These are phyloP conservation scores for Armadillidium nasatum DNA, from an alignment of 1,140 invertebrate genomes.

Conservation along the genomic window DNA sequence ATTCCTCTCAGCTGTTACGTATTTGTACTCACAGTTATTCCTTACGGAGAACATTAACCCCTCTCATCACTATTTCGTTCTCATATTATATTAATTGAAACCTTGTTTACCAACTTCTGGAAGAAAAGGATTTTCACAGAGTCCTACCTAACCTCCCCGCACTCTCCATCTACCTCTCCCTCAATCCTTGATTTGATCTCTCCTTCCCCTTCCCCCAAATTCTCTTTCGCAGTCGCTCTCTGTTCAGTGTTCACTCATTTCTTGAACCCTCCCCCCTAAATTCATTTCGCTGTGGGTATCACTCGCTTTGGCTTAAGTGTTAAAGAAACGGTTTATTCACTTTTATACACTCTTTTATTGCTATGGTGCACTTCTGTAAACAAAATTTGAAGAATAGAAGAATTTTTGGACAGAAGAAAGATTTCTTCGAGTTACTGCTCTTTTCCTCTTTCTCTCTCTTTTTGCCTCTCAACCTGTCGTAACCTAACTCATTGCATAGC, in stretches of 20 bases:
- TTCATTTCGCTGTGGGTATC: too few relatives aligned
- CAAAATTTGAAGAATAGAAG: too few relatives aligned
- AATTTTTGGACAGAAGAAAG: too few relatives aligned
- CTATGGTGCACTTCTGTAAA: too few relatives aligned
- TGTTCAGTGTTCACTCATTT: neutral
- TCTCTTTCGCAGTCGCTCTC: neutral
- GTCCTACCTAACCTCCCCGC: too few relatives aligned
- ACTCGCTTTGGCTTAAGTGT: too few relatives aligned
- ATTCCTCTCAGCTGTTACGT: neutral
- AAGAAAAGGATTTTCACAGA: neutral
- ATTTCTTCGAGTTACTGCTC: too few relatives aligned
- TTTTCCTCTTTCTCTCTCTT: too few relatives aligned
- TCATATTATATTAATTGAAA: neutral
- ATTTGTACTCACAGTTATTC: neutral
- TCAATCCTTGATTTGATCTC: neutral
- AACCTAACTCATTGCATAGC: too few relatives aligned
- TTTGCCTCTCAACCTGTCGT: too few relatives aligned
- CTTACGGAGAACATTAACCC: neutral
- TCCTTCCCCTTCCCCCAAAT: neutral
- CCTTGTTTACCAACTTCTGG: neutral
- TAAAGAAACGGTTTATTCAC: too few relatives aligned
- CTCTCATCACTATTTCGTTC: neutral
- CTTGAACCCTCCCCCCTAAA: neutral
- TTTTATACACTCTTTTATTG: too few relatives aligned
- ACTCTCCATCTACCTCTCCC: neutral